A percentile compares a stretch with the other conserved stretches of the same genome.
Evolutionary conservation across 1,140 invertebrate genomes (phyloP).

Genomic region (Micrasema longulum): DNA sequence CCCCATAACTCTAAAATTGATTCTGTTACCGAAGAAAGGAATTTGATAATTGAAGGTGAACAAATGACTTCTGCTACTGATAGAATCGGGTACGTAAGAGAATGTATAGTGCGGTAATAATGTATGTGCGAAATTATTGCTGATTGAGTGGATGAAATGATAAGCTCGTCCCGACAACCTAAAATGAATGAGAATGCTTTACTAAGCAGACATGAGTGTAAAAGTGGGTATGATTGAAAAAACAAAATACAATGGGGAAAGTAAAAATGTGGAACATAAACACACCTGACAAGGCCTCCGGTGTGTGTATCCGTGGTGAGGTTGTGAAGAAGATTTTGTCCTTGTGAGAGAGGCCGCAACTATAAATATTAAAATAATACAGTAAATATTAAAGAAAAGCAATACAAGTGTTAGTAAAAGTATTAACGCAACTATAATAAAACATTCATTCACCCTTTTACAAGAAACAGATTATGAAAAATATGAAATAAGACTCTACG

Average conservation of each 20-base stretch:
- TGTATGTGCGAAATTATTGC: conserved; percentile 6
- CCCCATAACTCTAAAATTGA: conserved; percentile 4
- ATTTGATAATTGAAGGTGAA: conserved; percentile 23
- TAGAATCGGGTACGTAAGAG: background rate
- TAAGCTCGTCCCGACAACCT: conserved; percentile 45
- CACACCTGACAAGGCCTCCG: conserved; percentile 49
- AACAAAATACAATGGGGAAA: background rate
- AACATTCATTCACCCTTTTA: too few species aligned
- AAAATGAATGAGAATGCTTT: conserved; percentile 45
- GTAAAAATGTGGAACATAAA: background rate
- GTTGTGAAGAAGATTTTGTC: conserved; percentile 47
- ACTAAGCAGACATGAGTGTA: conserved; percentile 10
- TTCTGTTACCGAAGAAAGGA: background rate
- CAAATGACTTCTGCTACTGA: conserved; percentile 9
- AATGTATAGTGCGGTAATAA: conserved; percentile 22
- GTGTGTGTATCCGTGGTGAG: conserved; percentile 43
- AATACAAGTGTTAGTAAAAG: too few species aligned
- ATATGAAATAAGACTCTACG: too few species aligned
- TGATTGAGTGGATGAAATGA: conserved; percentile 36
- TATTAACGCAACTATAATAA: too few species aligned
- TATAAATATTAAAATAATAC: conserved; percentile 29
- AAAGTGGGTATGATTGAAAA: background rate
- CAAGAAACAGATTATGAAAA: too few species aligned
- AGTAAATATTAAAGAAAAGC: too few species aligned
- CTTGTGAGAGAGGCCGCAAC: conserved; percentile 52